Base-by-base conservation (phyloP, 2,888 invertebrate species). In the Drosophila mercatorum region DNA sequence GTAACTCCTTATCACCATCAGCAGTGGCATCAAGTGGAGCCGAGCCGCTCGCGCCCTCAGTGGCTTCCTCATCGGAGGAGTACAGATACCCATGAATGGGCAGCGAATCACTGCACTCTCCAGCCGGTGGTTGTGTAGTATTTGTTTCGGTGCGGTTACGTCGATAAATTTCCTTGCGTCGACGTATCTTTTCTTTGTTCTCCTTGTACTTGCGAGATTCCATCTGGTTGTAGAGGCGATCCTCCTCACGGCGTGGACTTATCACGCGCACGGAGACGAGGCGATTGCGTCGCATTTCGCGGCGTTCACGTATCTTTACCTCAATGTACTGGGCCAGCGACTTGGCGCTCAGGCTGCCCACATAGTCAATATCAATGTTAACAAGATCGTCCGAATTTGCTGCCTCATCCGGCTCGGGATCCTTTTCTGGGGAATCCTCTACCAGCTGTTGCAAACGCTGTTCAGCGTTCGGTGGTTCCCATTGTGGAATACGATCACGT, bases 241-340 rank as follows among this genome's bases (percentile, higher is more conserved):
- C 97, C 89, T 97, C 96, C 90, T 97, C 97, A 2, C 96, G 95
- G 40, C 97, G 94, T 0, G 97, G 97, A 89, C 95, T 96, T 53
- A 96, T 96, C 3, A 95, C 94, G 64, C 95, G 93, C 80, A 95
- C 95, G 28, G 95, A 94, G 5, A 95, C 95, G 8, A 96, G 93
- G 0, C 89, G 84, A 58, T 68, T 90, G 62, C 92, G 92, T 14
- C 92, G 91, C 52, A 95, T 94, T 26, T 95, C 94, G 0, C 95
- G 94, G 8, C 95, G 93, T 53, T 94, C 93, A 31, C 83, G 83
- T 72, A 95, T 94, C 74, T 94, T 92, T 7, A 93, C 93, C 75
- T 91, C 91, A 12, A 91, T 81, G 43, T 89, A 91, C 1, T 91
- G 87, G 14, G 82, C 75, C 34, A 92, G 53, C 12, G 91, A 88